Base-by-base conservation (phyloP, 1,140 invertebrate species). In the Uloborus diversus region DNA sequence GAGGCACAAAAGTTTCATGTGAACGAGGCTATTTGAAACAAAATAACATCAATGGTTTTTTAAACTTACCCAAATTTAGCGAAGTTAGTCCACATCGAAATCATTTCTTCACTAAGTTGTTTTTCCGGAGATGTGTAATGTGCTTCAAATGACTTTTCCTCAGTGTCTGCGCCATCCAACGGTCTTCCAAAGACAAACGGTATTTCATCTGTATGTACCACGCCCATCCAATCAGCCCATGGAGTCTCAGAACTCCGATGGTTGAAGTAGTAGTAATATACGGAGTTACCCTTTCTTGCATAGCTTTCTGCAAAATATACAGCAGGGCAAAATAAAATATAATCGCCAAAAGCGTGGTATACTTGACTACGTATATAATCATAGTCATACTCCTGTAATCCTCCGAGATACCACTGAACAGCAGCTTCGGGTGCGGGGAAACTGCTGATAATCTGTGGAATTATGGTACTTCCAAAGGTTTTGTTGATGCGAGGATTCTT, bases 151-250 rank as follows among this genome's bases (percentile, higher is more conserved):
- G n/a, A n/a, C n/a, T n/a, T n/a, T n/a, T n/a, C n/a, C n/a, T n/a
- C n/a, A 37, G 25, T 20, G 13, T 81, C 69, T 17, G 68, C 32
- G 3, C 28, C 2, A 9, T 32, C 30, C 30, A 82, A 7, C 4
- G 81, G 81, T 23, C 28, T 53, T n/a, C 81, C 81, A 49, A 82
- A 82, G 25, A 81, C 79, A 68, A 81, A 82, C 25, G 61, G 65
- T 5, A 81, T 69, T 49, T 82, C 81, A 7, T 78, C 70, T 49
- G 79, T 73, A 59, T 81, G 79, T 4, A 56, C 51, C 1, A 81
- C 79, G 3, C 81, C 81, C 27, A 82, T 35, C 81, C 81, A 82
- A 13, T 62, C 37, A 30, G 49, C 65, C 53, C 37, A 81, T 28
- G 76, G 57, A 7, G 56, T 73, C 23, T 28, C n/a, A 49, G 17